These are phyloP conservation scores for Streblospio benedicti DNA, from an alignment of 1,140 invertebrate species.

Conservation along the genomic window DNA sequence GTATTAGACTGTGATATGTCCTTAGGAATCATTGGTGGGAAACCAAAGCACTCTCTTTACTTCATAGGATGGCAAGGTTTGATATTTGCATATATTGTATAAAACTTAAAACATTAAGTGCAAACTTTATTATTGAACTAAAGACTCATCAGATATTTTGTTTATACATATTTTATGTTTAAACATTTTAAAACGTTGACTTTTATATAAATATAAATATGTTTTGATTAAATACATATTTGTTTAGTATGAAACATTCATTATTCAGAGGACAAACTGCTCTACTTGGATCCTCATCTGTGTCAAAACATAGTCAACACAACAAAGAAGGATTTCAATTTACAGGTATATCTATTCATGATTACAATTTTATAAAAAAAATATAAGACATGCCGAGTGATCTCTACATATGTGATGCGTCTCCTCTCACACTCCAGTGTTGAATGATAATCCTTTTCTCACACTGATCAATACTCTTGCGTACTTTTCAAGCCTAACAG, in stretches of 20 bases:
- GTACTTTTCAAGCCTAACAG: too few relatives aligned
- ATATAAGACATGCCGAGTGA: background rate
- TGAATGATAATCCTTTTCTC: background rate
- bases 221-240: background rate
- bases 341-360: constrained; percentile 39
- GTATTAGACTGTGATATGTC: constrained; percentile 70
- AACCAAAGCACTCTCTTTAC: constrained; percentile 82
- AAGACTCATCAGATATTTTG: background rate
- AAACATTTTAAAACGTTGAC: background rate
- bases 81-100: constrained; percentile 6
- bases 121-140: constrained; percentile 1
- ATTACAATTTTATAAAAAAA: too few relatives aligned
- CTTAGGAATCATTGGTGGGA: constrained; percentile 82
- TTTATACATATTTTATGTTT: background rate
- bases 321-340: constrained; percentile 34
- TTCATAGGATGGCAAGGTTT: constrained; percentile 78
- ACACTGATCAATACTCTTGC: too few relatives aligned
- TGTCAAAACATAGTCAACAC: constrained; percentile 78
- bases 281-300: constrained; percentile 86
- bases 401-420: background rate
- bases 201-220: background rate
- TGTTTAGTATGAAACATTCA: constrained; percentile 9
- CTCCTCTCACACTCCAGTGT: background rate
- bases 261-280: constrained; percentile 68
- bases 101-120: background rate